These are phyloP conservation scores for Vidua chalybeata DNA, from an alignment of 2,113 vertebrate genomes.

Conservation along the genomic window DNA sequence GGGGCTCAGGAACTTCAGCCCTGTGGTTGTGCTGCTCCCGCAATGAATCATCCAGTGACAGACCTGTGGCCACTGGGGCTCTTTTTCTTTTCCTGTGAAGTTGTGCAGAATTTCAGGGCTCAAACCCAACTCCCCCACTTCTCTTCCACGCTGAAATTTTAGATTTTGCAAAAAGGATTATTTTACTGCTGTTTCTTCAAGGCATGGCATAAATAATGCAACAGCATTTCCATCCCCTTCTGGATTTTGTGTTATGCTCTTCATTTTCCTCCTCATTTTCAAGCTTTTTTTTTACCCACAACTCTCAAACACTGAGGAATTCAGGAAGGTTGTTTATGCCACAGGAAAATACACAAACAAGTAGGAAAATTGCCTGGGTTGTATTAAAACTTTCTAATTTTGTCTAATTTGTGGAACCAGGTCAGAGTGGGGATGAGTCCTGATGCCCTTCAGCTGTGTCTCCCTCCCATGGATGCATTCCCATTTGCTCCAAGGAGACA, in stretches of 20 bases:
- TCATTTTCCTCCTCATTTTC: not conserved
- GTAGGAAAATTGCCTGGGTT: not conserved
- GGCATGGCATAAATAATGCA: not conserved
- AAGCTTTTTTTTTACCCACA: not conserved
- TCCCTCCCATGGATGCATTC: not conserved
- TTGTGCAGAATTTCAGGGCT: not conserved
- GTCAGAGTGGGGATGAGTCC: not conserved
- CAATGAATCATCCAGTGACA: not conserved
- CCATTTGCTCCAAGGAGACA: not conserved
- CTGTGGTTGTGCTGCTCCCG: not conserved
- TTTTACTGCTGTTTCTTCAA: not conserved
- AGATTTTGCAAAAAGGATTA: not conserved
- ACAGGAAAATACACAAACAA: not conserved
- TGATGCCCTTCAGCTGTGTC: not conserved
- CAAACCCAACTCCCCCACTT: not conserved
- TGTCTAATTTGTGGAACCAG: not conserved
- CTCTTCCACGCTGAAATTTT: not conserved
- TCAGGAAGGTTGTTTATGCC: not conserved
- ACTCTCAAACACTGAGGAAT: not conserved
- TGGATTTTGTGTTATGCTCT: not conserved
- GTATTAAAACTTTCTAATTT: not conserved
- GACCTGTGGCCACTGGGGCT: rapidly evolving
- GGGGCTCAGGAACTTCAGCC: not conserved
- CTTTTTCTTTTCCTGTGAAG: not conserved
- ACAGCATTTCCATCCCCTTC: not conserved